These are phyloP conservation scores for Molossus alvarezi DNA, from an alignment of 2,797 vertebrate species.

Conservation along the genomic window DNA sequence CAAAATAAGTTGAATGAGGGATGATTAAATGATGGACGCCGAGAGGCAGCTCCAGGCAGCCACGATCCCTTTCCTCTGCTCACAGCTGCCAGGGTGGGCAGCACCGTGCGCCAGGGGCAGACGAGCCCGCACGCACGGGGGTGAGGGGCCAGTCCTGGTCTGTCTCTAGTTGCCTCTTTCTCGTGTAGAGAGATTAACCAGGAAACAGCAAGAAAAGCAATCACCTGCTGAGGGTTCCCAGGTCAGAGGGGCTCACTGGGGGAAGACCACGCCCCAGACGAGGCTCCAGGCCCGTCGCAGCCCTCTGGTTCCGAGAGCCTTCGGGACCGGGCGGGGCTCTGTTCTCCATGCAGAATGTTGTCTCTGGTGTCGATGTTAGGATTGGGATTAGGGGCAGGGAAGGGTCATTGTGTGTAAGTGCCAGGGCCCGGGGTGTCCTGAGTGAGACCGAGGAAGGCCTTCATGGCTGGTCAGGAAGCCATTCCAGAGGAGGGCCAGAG, in stretches of 20 bases:
- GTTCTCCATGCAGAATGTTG: too few relatives aligned
- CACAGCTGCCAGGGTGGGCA: accelerated
- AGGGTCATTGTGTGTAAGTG: neutral
- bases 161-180: neutral
- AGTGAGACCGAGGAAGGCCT: neutral
- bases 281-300: neutral
- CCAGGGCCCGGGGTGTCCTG: neutral
- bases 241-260: neutral
- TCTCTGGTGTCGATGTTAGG: neutral
- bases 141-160: neutral
- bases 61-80: neutral
- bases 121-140: neutral
- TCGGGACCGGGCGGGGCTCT: neutral
- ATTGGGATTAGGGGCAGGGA: neutral
- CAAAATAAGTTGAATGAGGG: neutral
- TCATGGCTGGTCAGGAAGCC: neutral
- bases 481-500: neutral
- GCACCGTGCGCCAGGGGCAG: too few relatives aligned
- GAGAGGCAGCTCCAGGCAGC: neutral
- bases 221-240: neutral
- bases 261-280: neutral
- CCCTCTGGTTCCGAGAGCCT: neutral
- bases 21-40: neutral
- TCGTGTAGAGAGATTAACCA: neutral
- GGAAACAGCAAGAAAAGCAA: neutral